phyloP scores from a whole-genome alignment of 2,113 vertebrate genomes.

The Crocuta crocuta region DNA sequence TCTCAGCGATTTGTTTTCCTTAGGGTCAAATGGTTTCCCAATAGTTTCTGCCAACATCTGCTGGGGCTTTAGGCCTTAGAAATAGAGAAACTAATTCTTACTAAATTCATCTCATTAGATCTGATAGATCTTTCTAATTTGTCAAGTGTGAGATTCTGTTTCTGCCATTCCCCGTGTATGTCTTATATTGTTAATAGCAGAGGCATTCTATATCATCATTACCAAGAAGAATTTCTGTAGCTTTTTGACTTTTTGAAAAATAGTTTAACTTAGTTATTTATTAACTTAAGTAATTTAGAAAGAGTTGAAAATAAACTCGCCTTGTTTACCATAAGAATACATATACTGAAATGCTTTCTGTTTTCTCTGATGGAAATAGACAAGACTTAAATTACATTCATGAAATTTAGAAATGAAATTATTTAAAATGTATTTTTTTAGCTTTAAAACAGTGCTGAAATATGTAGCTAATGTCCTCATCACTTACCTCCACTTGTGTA shows the following conservation, averaged over 20 bases:
- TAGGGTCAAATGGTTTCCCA: neutral
- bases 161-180: neutral
- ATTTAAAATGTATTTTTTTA: neutral
- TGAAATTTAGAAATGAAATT: neutral
- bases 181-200: neutral
- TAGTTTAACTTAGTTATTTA: neutral
- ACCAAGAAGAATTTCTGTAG: neutral
- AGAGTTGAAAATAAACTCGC: neutral
- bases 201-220: neutral
- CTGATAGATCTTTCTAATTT: neutral
- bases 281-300: neutral
- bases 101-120: neutral
- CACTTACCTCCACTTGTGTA: neutral
- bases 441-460: neutral
- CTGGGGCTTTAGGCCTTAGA: neutral
- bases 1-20: neutral
- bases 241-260: slow-evolving; percentile 14
- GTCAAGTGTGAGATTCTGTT: neutral
- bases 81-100: neutral
- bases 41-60: neutral
- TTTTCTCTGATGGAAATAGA: slow-evolving; percentile 20
- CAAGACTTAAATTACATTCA: neutral
- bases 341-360: neutral
- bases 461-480: neutral
- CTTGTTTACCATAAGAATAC: neutral